Evolutionary conservation across 2,888 invertebrate genomes (phyloP).

Genomic region (Ichneumoninae sp.): DNA sequence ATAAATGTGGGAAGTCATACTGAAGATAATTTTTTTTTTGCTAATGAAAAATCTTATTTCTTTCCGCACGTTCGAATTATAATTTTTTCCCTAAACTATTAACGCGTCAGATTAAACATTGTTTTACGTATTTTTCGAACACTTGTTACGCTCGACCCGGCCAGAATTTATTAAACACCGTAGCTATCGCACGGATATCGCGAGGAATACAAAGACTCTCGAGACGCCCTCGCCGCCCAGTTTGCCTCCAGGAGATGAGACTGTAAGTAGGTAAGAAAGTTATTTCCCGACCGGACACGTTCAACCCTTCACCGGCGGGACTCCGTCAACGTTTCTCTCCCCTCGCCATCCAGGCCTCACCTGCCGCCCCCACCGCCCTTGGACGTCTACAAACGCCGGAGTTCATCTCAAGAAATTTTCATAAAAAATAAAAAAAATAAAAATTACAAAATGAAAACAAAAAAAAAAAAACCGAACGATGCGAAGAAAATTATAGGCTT

Average conservation of each 20-base stretch:
- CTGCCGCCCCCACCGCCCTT: constrained; percentile 11
- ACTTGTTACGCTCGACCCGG: neutral
- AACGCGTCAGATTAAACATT: too few relatives aligned
- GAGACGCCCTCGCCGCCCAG: constrained; percentile 77
- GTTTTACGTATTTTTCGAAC: neutral
- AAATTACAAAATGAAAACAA: neutral
- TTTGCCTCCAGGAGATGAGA: constrained; percentile 83
- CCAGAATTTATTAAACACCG: neutral
- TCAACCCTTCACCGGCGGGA: constrained; percentile 79
- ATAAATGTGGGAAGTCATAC: too few relatives aligned
- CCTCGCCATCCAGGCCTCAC: constrained; percentile 4
- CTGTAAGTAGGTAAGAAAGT: constrained; percentile 85
- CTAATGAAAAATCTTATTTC: too few relatives aligned
- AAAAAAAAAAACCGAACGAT: constrained; percentile 12
- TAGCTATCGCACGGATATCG: constrained; percentile 8
- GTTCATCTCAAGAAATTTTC: neutral
- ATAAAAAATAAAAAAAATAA: neutral
- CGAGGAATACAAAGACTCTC: constrained; percentile 70
- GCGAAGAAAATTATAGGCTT: constrained; percentile 45
- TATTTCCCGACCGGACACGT: constrained; percentile 84
- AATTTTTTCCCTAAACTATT: neutral
- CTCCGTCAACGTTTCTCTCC: constrained; percentile 27
- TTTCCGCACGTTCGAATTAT: too few relatives aligned
- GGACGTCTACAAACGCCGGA: neutral
- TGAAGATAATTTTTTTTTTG: too few relatives aligned